Evolutionary conservation across 2,888 invertebrate species (phyloP).

Genomic region (Ceramica pisi): DNA sequence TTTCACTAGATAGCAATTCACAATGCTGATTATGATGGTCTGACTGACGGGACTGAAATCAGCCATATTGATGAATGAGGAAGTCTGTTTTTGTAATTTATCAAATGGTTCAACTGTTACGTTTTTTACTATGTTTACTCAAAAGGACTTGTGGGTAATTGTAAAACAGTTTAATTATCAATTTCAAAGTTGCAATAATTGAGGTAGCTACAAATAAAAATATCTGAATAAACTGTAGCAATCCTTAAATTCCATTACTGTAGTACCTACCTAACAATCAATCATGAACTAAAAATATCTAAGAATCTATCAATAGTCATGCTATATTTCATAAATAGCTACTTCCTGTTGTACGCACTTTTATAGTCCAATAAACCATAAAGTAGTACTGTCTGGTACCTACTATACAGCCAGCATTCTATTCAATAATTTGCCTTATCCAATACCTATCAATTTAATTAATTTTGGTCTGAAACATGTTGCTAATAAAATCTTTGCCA

Average conservation of each 20-base stretch:
- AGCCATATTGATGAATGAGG: background rate
- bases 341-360: background rate
- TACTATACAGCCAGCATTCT: background rate
- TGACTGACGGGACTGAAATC: constrained; percentile 10
- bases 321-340: background rate
- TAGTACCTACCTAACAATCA: background rate
- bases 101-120: background rate
- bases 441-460: background rate
- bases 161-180: background rate
- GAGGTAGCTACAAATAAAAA: background rate
- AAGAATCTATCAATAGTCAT: background rate
- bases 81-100: background rate
- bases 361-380: background rate
- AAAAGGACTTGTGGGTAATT: background rate
- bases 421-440: background rate
- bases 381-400: background rate
- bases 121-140: background rate
- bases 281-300: background rate
- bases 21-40: background rate
- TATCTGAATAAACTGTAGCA: background rate
- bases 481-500: constrained; percentile 58
- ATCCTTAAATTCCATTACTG: background rate
- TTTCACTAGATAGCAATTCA: constrained; percentile 31
- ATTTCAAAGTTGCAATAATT: background rate
- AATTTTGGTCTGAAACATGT: constrained; percentile 2